These are phyloP conservation scores for Nibea albiflora DNA, from an alignment of 2,113 vertebrate species.

Conservation along the genomic window DNA sequence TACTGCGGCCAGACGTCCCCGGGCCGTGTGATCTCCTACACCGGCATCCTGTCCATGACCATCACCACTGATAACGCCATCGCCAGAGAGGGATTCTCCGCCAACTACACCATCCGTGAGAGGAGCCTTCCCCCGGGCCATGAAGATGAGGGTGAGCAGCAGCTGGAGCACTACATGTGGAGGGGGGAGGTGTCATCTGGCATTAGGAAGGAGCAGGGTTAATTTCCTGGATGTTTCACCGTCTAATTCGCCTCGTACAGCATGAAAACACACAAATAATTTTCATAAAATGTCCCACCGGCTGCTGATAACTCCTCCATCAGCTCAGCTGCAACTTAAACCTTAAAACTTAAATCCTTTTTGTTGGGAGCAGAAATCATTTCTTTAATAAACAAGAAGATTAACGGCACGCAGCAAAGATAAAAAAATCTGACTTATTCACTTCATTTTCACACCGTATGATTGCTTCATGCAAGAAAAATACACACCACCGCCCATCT, in stretches of 20 bases:
- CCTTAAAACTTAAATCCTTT: neutral
- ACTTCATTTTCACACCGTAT: neutral
- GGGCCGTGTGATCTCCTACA: slow-evolving; percentile 92
- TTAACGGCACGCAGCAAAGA: neutral
- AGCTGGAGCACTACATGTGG: neutral
- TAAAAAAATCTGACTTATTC: neutral
- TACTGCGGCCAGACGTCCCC: slow-evolving; percentile 95
- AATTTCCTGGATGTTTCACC: neutral
- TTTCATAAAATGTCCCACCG: neutral
- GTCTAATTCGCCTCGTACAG: neutral
- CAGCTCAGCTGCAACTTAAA: neutral
- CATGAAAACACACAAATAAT: neutral
- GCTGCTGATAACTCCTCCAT: neutral
- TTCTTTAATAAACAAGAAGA: neutral
- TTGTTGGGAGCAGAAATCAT: too few relatives aligned
- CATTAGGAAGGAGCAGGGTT: neutral
- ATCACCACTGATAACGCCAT: slow-evolving; percentile 97
- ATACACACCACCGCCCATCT: neutral
- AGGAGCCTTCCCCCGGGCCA: slow-evolving; percentile 82
- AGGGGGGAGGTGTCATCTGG: neutral
- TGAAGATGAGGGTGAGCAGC: slow-evolving; percentile 86
- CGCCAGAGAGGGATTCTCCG: slow-evolving; percentile 96
- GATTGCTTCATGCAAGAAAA: neutral
- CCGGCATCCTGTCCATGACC: slow-evolving; percentile 94
- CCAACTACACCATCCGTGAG: slow-evolving; percentile 93